Evolutionary conservation across 2,113 vertebrate genomes (phyloP), one percentile per base, ranked within the genome.

Genomic region (Trochalopteron elliotii): DNA sequence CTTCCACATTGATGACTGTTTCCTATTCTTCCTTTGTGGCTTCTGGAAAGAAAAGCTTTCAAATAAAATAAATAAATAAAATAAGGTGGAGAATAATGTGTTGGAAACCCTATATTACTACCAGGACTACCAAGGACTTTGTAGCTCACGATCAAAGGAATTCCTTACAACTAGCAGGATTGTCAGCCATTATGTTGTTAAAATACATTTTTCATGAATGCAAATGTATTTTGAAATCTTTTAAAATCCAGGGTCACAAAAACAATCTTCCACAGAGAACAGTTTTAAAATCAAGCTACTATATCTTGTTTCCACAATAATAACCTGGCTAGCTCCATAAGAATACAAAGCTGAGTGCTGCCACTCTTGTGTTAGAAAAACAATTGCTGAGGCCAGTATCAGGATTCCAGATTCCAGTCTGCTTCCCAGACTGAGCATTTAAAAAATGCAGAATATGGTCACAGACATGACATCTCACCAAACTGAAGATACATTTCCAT

Each of bases 181-280:
- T 89, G 61, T 35, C 75, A 89, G 53, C 89, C 59, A 82, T 87
- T 93, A 92, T 64, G 59, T 69, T 87, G 86, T 83, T 93, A 95
- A 95, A 95, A 90, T 87, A 86, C 80, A 95, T 93, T 94, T 97
- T 90, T 89, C 77, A 91, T 59, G 35, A 85, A 93, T 57, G 78
- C 61, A 94, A 89, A 92, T 83, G 37, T 35, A 83, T 92, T 95
- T 89, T 69, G 45, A 85, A 92, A 91, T 84, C 44, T 89, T 94
- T 75, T 53, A 80, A 95, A 94, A 88, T 40, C 44, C 23, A 56
- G 37, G 23, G 64, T 78, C 56, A 90, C 86, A 92, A 95, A 85
- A 95, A 35, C 5, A 77, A 83, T 21, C 20, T 10, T 52, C 68
- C 42, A 61, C 15, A 69, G 59, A 77, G 50, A 77, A 45, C 9